phyloP scores from a whole-genome alignment of 1,140 invertebrate species.

The Anadara kagoshimensis region DNA sequence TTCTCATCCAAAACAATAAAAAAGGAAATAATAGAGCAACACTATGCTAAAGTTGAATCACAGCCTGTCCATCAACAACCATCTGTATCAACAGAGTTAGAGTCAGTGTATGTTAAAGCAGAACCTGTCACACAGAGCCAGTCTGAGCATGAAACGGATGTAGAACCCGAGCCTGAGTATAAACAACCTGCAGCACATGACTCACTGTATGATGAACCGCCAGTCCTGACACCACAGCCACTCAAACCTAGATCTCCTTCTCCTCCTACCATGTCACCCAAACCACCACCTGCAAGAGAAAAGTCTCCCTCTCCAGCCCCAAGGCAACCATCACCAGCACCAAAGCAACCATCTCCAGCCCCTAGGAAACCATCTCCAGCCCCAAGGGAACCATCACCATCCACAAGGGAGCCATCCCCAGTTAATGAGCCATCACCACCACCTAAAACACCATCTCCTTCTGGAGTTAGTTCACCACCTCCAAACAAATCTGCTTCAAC shows the following conservation, averaged over 20 bases:
- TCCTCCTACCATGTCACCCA: slow-evolving; percentile 40
- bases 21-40: not conserved
- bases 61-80: slow-evolving; percentile 27
- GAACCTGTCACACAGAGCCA: not conserved
- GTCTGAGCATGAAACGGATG: not conserved
- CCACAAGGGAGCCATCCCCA: slow-evolving; percentile 1
- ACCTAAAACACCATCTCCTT: not conserved
- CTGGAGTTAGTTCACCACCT: slow-evolving; percentile 13
- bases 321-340: slow-evolving; percentile 9
- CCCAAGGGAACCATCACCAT: not conserved
- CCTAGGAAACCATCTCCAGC: slow-evolving; percentile 24
- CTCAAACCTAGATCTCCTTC: slow-evolving; percentile 61
- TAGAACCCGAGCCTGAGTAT: not conserved
- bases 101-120: not conserved
- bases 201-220: slow-evolving; percentile 20
- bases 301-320: slow-evolving; percentile 15
- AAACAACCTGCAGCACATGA: not conserved
- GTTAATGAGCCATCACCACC: slow-evolving; percentile 7
- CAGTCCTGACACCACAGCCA: slow-evolving; percentile 63
- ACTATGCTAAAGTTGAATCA: slow-evolving; percentile 20
- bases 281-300: not conserved
- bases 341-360: slow-evolving; percentile 12
- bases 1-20: not conserved
- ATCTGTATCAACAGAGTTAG: slow-evolving; percentile 4
- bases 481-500: slow-evolving; percentile 12